Percentiles rank a stretch among this genome's conserved stretches.
These are phyloP conservation scores for Calypte anna DNA, from an alignment of 2,113 vertebrate genomes.

Conservation along the genomic window DNA sequence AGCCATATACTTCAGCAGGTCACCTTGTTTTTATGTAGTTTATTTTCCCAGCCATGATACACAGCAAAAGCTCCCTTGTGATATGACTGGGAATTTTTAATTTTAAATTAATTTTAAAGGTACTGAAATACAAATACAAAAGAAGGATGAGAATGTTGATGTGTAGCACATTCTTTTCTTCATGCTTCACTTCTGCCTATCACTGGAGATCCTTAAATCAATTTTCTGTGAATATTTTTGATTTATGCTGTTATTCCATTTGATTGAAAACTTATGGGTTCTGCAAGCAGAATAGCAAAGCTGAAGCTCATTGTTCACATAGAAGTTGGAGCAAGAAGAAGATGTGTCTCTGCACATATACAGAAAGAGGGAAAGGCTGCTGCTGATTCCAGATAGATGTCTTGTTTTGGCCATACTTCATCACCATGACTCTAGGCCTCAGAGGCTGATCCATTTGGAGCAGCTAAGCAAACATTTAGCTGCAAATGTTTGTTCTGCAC, in stretches of 20 bases:
- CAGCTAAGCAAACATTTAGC: neutral
- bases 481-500: neutral
- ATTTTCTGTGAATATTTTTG: neutral
- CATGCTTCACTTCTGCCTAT: neutral
- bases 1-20: neutral
- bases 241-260: neutral
- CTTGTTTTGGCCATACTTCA: neutral
- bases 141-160: neutral
- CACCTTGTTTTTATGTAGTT: neutral
- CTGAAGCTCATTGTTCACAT: neutral
- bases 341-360: no score
- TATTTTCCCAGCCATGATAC: neutral
- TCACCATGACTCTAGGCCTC: neutral
- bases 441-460: neutral
- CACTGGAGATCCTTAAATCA: neutral
- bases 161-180: neutral
- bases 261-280: neutral
- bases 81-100: neutral
- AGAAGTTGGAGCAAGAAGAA: neutral
- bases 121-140: neutral
- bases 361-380: neutral
- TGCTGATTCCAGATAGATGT: neutral
- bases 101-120: slow-evolving; percentile 4
- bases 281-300: neutral
- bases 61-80: neutral